Conservation (phyloP, 2,113 vertebrate species). For the Regulus satrapa region DNA sequence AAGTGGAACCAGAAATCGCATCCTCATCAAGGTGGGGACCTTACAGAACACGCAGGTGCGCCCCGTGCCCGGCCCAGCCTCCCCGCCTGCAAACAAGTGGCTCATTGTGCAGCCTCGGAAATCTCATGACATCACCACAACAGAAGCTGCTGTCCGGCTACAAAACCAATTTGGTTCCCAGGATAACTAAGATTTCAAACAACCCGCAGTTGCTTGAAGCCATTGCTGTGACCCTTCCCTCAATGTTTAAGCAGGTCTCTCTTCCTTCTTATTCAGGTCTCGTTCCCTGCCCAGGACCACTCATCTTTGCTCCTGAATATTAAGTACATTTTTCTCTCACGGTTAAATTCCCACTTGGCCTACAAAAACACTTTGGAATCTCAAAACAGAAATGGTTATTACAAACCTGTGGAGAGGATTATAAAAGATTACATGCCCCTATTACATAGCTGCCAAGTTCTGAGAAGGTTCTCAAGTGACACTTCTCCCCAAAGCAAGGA, state of each 20-base stretch:
- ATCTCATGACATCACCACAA: constrained; percentile 47
- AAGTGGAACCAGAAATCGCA: not conserved
- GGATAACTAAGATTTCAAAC: constrained; percentile 36
- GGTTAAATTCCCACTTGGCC: constrained; percentile 36
- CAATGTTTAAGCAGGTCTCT: constrained; percentile 2
- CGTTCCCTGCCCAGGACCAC: not conserved
- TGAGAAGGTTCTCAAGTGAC: constrained; percentile 43
- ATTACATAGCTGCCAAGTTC: constrained; percentile 47
- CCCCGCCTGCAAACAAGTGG: not conserved
- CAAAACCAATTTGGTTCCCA: constrained; percentile 47
- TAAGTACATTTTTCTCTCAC: constrained; percentile 41
- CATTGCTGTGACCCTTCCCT: not conserved
- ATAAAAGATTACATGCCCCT: constrained; percentile 57
- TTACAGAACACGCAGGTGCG: not conserved
- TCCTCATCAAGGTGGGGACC: not conserved
- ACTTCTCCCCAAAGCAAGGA: constrained; percentile 27
- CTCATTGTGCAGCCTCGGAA: constrained; percentile 37
- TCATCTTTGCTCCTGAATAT: constrained; percentile 39
- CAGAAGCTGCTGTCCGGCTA: not conserved
- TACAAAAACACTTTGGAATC: constrained; percentile 28
- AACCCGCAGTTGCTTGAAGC: constrained; percentile 8
- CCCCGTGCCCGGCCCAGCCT: not conserved
- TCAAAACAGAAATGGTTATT: constrained; percentile 45
- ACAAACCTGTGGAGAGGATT: constrained; percentile 57
- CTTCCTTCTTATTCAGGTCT: not conserved